Conservation (phyloP, 2,888 invertebrate species). For the Nowickia ferox region DNA sequence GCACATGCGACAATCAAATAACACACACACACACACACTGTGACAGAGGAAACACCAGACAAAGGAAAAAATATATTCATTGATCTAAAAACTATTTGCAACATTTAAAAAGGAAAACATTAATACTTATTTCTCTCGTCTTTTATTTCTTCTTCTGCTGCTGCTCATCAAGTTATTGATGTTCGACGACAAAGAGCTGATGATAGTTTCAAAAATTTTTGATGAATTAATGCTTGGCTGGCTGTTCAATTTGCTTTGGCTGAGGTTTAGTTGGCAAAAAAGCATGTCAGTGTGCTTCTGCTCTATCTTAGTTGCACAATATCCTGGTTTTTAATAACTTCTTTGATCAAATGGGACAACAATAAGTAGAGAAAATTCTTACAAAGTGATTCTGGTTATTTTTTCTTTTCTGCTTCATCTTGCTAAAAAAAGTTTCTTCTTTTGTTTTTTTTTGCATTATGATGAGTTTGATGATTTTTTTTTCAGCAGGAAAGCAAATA, state of each 20-base stretch:
- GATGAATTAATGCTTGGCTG: constrained; percentile 33
- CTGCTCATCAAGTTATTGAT: constrained; percentile 30
- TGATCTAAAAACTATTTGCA: constrained; percentile 28
- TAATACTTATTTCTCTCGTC: background rate
- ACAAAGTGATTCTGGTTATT: constrained; percentile 9
- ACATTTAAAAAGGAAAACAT: constrained; percentile 6
- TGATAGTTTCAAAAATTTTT: constrained; percentile 18
- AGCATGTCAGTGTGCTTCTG: constrained; percentile 30
- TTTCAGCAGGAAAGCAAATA: constrained; percentile 36
- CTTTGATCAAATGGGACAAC: constrained; percentile 23
- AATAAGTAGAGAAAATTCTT: background rate
- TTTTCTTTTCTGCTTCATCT: background rate
- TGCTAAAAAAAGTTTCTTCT: background rate
- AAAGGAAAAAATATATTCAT: constrained; percentile 12
- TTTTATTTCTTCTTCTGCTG: background rate
- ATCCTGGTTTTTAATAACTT: constrained; percentile 45
- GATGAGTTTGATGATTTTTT: constrained; percentile 41
- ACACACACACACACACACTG: background rate
- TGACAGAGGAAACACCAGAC: background rate
- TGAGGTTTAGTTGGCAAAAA: constrained; percentile 23
- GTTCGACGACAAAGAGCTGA: constrained; percentile 33
- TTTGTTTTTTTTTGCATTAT: background rate
- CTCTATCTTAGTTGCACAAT: background rate
- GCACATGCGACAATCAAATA: constrained; percentile 58
- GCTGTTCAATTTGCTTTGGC: constrained; percentile 28